Evolutionary conservation across 2,888 invertebrate species (phyloP), one percentile per base, ranked within the genome.

Genomic region (Sinopyrophorus schimmeli): DNA sequence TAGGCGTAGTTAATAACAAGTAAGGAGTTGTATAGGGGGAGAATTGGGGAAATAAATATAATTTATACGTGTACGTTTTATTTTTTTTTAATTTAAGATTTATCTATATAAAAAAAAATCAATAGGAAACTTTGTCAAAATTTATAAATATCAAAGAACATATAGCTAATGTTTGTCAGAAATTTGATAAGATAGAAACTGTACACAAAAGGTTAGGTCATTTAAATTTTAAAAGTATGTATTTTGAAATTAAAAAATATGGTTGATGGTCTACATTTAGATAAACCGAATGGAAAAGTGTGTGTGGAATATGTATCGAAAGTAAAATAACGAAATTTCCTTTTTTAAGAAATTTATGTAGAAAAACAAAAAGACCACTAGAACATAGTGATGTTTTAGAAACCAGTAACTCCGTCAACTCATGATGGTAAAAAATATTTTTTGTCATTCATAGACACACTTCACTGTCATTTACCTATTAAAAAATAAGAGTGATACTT

Each of bases 231-330:
- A 6, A 10, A 24, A 6, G 4, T 24, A 9, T 24, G 6, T n/a
- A n/a, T 9, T 6, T 9, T 24, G 6, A 44, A 44, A 30, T 17
- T 48, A 3, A 3, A 6, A 12, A 28, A 44, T 18, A 35, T 37
- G 14, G 48, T 30, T 18, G 39, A 44, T 5, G 60, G 49, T 24
- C 46, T 57, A 7, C 38, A 41, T 9, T 9, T 47, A 9, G 39
- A 54, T 11, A 10, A 43, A 34, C 9, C 10, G 20, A 17, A 18
- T 6, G 17, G 12, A 50, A 62, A 58, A 54, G 62, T 18, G 50
- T 68, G 47, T 70, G 68, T 58, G 68, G 66, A 39, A 54, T 64
- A 11, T 69, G 67, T 57, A 62, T 67, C 49, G 53, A 62, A 47
- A 64, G 66, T n/a, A 38, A 47, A 39, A 9, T n/a, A n/a, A n/a